Conservation (phyloP, 2,888 invertebrate species). For the Orthosia cruda region DNA sequence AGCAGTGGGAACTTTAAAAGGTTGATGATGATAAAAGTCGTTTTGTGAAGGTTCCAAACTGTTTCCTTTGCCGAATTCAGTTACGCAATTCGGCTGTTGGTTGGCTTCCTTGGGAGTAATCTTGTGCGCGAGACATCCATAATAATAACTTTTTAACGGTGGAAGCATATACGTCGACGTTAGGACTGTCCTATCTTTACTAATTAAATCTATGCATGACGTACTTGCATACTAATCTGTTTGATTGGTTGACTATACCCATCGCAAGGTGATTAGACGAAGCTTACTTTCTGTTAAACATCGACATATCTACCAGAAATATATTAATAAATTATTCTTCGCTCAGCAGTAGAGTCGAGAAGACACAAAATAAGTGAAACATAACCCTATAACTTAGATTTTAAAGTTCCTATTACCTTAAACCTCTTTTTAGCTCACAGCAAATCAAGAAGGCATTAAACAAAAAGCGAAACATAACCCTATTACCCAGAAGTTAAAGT, state of each 20-base stretch:
- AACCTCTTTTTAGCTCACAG: not conserved
- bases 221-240: not conserved
- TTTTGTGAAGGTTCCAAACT: too few species aligned
- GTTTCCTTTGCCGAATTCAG: too few species aligned
- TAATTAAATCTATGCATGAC: too few species aligned
- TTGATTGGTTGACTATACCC: not conserved
- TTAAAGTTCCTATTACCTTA: slow-evolving; percentile 11
- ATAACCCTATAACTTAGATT: not conserved
- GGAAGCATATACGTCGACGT: too few species aligned
- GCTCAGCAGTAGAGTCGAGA: slow-evolving; percentile 2
- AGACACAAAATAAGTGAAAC: slow-evolving; percentile 9
- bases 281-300: slow-evolving; percentile 9
- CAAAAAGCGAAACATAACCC: slow-evolving; percentile 11
- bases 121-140: too few species aligned
- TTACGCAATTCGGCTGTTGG: too few species aligned
- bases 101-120: too few species aligned
- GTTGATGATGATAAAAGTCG: too few species aligned
- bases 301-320: not conserved
- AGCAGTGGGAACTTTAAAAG: too few species aligned
- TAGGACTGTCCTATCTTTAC: too few species aligned
- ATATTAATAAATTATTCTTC: slow-evolving; percentile 20
- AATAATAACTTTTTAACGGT: too few species aligned
- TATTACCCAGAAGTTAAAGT: not conserved
- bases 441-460: not conserved
- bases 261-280: not conserved